Base-by-base conservation (phyloP, 1,140 invertebrate genomes). In the Drosophila albomicans region DNA sequence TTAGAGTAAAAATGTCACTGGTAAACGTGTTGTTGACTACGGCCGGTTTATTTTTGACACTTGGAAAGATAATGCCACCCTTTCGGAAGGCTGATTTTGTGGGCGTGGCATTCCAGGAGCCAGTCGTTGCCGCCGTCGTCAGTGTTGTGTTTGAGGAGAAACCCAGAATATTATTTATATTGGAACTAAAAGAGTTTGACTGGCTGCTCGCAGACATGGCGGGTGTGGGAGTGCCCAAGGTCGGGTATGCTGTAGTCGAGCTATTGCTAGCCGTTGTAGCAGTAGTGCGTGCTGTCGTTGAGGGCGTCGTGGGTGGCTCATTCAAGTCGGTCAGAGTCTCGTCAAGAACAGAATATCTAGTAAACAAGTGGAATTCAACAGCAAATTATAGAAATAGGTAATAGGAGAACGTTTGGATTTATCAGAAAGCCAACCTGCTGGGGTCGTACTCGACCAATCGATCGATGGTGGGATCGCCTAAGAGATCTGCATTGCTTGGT, bases 31-130 rank as follows among this genome's bases (percentile, higher is more conserved):
- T 96, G 93, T 97, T 97, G 5, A 96, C 95, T 30, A 96, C 94
- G 65, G 96, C 95, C 3, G 97, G 97, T 84, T 98, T 98, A 91
- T 97, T 97, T 91, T 97, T 97, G 10, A 98, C 96, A 79, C 96
- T 97, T 0, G 97, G 97, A 93, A 98, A 98, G 92, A 98, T 97
- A 78, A 98, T 95, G 48, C 96, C 96, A 15, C 96, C 95, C 92
- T 96, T 97, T 61, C 96, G 94, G 41, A 79, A 81, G 2, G 71
- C 13, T 5, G 91, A 77, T 72, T 92, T 92, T 0, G 79, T 64
- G 5, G 82, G 62, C 25, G 79, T 73, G 32, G 73, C 20, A 45
- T 63, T 72, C 71, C 56, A 75, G 3, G 79, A 49, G 6, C 63
- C n/a, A 5, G 48, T 63, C 1, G 46, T 65, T 54, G 74, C 16